These are phyloP conservation scores for Drosophila truncata DNA, from an alignment of 1,140 invertebrate genomes.

Conservation along the genomic window DNA sequence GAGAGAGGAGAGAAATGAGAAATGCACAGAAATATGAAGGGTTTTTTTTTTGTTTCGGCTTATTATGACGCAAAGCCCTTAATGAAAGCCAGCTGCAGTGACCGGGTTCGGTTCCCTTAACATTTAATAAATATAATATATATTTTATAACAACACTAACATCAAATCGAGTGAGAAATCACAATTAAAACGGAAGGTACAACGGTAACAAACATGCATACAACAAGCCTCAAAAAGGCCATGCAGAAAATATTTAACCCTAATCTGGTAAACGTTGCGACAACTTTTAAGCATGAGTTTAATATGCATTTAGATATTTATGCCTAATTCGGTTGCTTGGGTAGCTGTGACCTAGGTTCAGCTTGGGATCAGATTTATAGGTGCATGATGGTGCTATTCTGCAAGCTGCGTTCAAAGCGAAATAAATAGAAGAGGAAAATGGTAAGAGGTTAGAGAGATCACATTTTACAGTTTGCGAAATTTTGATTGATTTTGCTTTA, in stretches of 20 bases:
- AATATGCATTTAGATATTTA: neutral
- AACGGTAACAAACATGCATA: conserved; percentile 39
- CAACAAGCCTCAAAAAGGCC: conserved; percentile 16
- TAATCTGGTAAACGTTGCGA: neutral
- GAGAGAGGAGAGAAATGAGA: conserved; percentile 5
- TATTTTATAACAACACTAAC: conserved; percentile 26
- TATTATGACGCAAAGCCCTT: neutral
- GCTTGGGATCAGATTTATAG: conserved; percentile 72
- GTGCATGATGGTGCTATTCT: conserved; percentile 85
- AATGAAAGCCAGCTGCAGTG: conserved; percentile 8
- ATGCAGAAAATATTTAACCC: conserved; percentile 14
- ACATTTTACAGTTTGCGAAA: conserved; percentile 2
- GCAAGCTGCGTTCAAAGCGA: conserved; percentile 72
- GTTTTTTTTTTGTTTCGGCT: neutral
- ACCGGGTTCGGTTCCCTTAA: conserved; percentile 2
- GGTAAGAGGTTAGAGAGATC: conserved; percentile 44
- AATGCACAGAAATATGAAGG: conserved; percentile 23
- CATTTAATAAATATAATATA: neutral
- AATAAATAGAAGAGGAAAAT: conserved; percentile 40
- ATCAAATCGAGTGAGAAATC: conserved; percentile 24
- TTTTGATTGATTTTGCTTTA: conserved; percentile 20
- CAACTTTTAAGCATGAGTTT: conserved; percentile 10
- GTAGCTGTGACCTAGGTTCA: conserved; percentile 5
- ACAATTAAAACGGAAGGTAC: conserved; percentile 15
- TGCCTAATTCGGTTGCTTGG: conserved; percentile 24